phyloP scores from a whole-genome alignment of 2,113 vertebrate species.

The Arenaria interpres region DNA sequence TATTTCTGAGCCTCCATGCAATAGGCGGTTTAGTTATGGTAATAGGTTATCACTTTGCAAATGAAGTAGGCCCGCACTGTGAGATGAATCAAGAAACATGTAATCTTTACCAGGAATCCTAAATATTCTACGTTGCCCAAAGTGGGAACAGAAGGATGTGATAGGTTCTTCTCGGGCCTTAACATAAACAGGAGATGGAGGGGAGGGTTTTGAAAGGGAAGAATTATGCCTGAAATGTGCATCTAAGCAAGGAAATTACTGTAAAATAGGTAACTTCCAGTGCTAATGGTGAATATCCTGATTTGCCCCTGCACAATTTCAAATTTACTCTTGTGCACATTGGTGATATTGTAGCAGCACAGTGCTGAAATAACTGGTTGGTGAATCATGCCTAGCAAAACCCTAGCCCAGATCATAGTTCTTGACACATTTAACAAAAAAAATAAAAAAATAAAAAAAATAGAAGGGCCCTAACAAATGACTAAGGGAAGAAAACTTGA shows the following conservation, averaged over 20 bases:
- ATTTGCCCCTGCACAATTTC: not conserved
- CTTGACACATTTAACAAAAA: no score
- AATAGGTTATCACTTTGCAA: slow-evolving; percentile 85
- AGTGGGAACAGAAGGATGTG: slow-evolving; percentile 11
- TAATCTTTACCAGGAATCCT: slow-evolving; percentile 74
- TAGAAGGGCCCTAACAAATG: not conserved
- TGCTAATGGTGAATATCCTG: not conserved
- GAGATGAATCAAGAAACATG: slow-evolving; percentile 82
- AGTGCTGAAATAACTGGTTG: not conserved
- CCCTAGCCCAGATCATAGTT: not conserved
- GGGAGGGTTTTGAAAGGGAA: not conserved
- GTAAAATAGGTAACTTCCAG: slow-evolving; percentile 2
- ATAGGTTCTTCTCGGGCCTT: slow-evolving; percentile 23
- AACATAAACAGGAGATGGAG: slow-evolving; percentile 5
- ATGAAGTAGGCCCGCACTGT: slow-evolving; percentile 81
- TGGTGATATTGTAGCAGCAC: not conserved
- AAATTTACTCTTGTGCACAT: not conserved
- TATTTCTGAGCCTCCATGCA: slow-evolving; percentile 84
- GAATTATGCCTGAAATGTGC: slow-evolving; percentile 27
- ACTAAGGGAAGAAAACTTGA: not conserved
- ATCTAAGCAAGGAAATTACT: slow-evolving; percentile 33
- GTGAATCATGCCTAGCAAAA: not conserved
- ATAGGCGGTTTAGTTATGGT: slow-evolving; percentile 85
- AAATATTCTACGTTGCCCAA: slow-evolving; percentile 60
- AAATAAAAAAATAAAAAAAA: no score